Conservation (phyloP, 2,797 vertebrate genomes). For the Tinamus major region DNA sequence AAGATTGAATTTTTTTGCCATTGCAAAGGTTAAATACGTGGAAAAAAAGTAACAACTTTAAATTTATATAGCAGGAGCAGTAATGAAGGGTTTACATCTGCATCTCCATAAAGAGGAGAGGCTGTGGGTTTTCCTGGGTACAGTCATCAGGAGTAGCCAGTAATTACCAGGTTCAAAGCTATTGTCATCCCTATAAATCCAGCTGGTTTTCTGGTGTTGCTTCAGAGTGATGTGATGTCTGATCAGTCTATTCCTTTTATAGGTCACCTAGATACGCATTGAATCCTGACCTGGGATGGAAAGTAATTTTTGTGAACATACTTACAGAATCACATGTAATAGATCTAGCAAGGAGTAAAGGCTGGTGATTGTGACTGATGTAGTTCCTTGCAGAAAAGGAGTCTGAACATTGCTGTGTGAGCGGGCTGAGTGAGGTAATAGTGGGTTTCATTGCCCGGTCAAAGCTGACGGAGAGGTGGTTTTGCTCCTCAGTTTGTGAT, state of each 20-base stretch:
- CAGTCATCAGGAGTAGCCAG: slow-evolving; percentile 40
- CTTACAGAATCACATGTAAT: slow-evolving; percentile 9
- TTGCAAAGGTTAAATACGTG: slow-evolving; percentile 35
- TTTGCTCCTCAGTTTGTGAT: slow-evolving; percentile 26
- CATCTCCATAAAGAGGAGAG: not conserved
- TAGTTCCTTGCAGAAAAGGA: slow-evolving; percentile 30
- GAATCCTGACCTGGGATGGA: not conserved
- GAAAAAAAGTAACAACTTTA: not conserved
- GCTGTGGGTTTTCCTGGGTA: slow-evolving; percentile 43
- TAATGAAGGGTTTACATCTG: slow-evolving; percentile 56
- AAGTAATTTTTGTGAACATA: slow-evolving; percentile 24
- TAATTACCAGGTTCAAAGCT: slow-evolving; percentile 33
- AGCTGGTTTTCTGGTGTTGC: not conserved
- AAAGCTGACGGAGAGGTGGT: slow-evolving; percentile 1
- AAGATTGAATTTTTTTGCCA: slow-evolving; percentile 23
- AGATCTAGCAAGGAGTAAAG: not conserved
- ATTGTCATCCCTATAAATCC: not conserved
- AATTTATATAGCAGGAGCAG: slow-evolving; percentile 11
- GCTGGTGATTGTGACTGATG: slow-evolving; percentile 27
- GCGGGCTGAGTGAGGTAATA: not conserved
- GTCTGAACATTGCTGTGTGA: not conserved
- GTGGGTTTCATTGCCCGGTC: slow-evolving; percentile 14
- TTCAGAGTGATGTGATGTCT: not conserved
- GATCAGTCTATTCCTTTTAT: slow-evolving; percentile 16
- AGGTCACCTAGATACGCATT: not conserved